Percentiles rank a stretch among this genome's conserved stretches.
Conservation (phyloP, 2,113 vertebrate species). For the Hyaena hyaena region DNA sequence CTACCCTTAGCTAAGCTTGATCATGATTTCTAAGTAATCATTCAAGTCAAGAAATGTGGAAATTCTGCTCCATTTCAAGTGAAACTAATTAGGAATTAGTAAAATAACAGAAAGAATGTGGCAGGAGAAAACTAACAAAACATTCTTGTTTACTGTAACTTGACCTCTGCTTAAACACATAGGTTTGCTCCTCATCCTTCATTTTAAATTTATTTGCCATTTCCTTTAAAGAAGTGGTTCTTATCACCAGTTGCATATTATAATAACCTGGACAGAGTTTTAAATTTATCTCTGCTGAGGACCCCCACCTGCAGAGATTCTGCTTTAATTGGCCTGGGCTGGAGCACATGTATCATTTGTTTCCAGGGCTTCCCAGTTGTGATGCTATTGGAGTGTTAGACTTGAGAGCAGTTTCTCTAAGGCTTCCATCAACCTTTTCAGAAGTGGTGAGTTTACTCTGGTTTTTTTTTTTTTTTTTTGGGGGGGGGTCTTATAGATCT, state of each 20-base stretch:
- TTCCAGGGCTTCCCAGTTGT: background rate
- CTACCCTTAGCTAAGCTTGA: background rate
- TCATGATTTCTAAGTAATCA: background rate
- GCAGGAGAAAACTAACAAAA: background rate
- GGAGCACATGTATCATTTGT: background rate
- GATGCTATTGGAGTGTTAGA: background rate
- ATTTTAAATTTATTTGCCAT: constrained; percentile 18
- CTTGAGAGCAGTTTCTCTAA: background rate
- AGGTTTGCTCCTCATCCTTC: background rate
- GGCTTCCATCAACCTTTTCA: background rate
- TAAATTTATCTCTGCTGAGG: background rate
- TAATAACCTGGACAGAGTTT: background rate
- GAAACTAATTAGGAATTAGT: constrained; percentile 1
- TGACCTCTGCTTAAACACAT: background rate
- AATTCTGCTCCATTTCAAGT: constrained; percentile 9
- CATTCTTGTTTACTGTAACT: background rate
- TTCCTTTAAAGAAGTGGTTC: background rate
- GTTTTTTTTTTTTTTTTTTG: background rate
- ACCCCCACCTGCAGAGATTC: background rate
- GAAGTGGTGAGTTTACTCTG: background rate
- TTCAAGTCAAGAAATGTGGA: constrained; percentile 7
- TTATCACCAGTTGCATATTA: background rate
- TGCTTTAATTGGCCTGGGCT: background rate
- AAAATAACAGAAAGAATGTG: constrained; percentile 30
- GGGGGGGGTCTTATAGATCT: background rate